A percentile compares a stretch with the other conserved stretches of the same genome.
phyloP scores from a whole-genome alignment of 2,113 vertebrate species.

The Procavia capensis region DNA sequence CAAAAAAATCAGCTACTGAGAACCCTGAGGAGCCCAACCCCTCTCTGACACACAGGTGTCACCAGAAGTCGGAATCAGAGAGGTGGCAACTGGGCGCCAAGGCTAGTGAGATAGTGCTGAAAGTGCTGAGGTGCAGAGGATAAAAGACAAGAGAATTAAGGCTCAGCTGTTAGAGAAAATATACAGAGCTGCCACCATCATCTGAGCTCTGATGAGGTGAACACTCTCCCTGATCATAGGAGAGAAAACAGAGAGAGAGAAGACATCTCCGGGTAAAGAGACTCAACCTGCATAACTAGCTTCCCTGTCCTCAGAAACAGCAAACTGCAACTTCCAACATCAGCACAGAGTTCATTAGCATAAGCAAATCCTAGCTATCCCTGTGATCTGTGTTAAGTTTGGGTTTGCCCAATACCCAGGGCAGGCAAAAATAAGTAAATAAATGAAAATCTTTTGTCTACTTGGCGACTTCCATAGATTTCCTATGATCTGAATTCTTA shows the following conservation, averaged over 20 bases:
- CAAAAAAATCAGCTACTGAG: background rate
- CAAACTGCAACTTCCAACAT: background rate
- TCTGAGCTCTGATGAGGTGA: conserved; percentile 15
- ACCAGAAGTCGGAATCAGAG: background rate
- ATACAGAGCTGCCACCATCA: background rate
- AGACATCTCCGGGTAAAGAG: background rate
- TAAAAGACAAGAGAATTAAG: background rate
- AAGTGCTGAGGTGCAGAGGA: background rate
- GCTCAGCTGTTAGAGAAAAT: background rate
- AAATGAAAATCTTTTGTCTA: background rate
- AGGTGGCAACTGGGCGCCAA: background rate
- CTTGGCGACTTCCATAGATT: conserved; percentile 14
- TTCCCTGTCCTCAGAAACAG: background rate
- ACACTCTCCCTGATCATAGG: background rate
- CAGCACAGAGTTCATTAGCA: background rate
- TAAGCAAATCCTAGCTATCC: background rate
- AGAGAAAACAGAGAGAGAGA: background rate
- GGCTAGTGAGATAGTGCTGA: background rate
- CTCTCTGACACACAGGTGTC: background rate
- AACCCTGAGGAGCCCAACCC: background rate
- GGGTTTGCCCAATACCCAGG: conserved; percentile 5
- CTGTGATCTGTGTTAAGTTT: background rate
- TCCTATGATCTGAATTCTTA: background rate
- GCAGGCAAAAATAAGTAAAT: background rate
- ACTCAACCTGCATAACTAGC: background rate